These are phyloP conservation scores for Eublepharis macularius DNA, from an alignment of 2,113 vertebrate genomes.

Conservation along the genomic window DNA sequence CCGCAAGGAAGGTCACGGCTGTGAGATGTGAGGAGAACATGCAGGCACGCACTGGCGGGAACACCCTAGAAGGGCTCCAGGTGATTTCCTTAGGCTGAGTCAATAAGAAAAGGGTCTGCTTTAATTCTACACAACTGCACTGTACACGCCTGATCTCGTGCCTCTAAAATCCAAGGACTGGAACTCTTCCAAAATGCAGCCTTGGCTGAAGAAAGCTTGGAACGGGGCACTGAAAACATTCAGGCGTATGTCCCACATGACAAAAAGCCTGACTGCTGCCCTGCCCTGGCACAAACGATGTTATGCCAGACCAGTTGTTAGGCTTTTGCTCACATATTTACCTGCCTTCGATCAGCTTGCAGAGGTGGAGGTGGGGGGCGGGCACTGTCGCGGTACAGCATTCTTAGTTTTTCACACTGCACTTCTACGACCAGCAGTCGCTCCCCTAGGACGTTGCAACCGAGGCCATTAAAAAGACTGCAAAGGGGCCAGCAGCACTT, in stretches of 20 bases:
- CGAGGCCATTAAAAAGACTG: rapidly evolving
- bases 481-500: neutral
- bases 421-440: slow-evolving; percentile 92
- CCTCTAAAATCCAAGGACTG: neutral
- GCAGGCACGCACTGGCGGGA: slow-evolving; percentile 96
- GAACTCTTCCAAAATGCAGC: rapidly evolving
- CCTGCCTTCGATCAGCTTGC: slow-evolving; percentile 93
- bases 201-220: neutral
- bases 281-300: neutral
- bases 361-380: slow-evolving; percentile 94
- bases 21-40: slow-evolving; percentile 96
- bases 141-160: neutral
- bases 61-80: slow-evolving; percentile 93
- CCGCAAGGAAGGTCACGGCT: slow-evolving; percentile 95
- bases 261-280: neutral
- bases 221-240: too few relatives aligned
- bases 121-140: neutral
- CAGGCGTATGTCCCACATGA: neutral
- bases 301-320: neutral
- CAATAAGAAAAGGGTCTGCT: slow-evolving; percentile 20
- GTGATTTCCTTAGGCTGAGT: slow-evolving; percentile 94
- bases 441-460: slow-evolving; percentile 80
- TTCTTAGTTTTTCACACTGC: slow-evolving; percentile 93
- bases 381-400: slow-evolving; percentile 96
- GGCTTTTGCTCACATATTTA: slow-evolving; percentile 52